Percentiles rank a stretch among this genome's conserved stretches.
phyloP scores from a whole-genome alignment of 2,888 invertebrate genomes.

The Ophion ventricosus region DNA sequence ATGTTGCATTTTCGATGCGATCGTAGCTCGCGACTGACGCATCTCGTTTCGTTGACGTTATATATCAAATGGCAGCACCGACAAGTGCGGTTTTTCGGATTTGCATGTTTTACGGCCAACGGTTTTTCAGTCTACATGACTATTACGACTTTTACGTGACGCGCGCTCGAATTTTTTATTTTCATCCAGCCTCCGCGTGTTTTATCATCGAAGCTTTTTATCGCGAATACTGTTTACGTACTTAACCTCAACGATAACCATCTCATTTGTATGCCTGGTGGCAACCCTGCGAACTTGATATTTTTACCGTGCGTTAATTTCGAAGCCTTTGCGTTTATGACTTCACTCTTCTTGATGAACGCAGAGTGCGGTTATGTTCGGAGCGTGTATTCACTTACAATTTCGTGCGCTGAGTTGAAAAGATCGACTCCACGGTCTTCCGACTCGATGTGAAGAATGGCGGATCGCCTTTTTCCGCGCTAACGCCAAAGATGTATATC shows the following conservation, averaged over 20 bases:
- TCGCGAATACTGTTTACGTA: not conserved
- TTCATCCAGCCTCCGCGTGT: not conserved
- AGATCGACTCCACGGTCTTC: too few species aligned
- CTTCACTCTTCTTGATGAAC: not conserved
- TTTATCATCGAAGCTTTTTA: not conserved
- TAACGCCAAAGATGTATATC: too few species aligned
- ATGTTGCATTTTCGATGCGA: not conserved
- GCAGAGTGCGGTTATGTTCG: not conserved
- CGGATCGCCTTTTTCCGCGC: too few species aligned
- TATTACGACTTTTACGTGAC: slow-evolving; percentile 31
- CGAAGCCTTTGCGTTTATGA: not conserved
- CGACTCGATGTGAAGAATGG: too few species aligned
- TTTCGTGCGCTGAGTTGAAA: too few species aligned
- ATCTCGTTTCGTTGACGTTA: slow-evolving; percentile 2
- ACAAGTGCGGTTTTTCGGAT: not conserved
- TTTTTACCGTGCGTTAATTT: not conserved
- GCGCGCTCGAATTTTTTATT: not conserved
- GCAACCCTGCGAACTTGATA: not conserved
- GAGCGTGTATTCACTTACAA: not conserved
- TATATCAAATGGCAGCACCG: not conserved
- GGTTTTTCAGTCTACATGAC: not conserved
- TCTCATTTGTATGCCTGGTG: slow-evolving; percentile 23
- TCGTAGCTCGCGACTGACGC: not conserved
- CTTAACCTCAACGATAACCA: not conserved
- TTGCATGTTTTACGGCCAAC: slow-evolving; percentile 39